Base-by-base conservation (phyloP, 2,797 vertebrate species). In the Microctenopoma stevenorrisi region DNA sequence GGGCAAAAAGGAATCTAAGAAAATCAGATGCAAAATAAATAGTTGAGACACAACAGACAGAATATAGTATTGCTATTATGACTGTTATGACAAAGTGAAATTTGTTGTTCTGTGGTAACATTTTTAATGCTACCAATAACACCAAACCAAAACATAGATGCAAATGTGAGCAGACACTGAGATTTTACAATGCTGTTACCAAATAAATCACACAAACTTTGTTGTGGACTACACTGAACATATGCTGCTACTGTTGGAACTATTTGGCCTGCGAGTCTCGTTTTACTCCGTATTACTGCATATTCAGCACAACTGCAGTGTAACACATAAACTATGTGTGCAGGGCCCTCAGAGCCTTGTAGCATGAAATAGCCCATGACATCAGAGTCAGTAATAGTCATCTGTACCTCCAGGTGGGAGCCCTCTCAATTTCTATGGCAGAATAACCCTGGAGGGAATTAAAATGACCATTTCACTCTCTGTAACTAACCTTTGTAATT, bases 361-460 rank as follows among this genome's bases (percentile, higher is more conserved):
- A 11, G 37, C 37, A 38, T 38, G 9, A 38, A 38, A 12, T 38
- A 12, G 37, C 4, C 37, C 10, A 67, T 56, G 37, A 16, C 59
- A 69, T 69, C 47, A 65, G 60, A 76, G 71, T 72, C 77, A 84
- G 82, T 82, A 79, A 79, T 60, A 84, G 85, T 79, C 64, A 76
- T 48, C 68, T 40, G 25, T 59, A 81, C 68, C 56, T 68, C 72
- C 46, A 70, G 67, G 67, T 75, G 55, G 52, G 48, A 81, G 65
- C 43, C 71, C 66, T 72, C 72, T 87, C 78, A 64, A 52, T 81
- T 89, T 72, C 37, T 52, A 64, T 64, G 74, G 52, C 48, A 86
- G 46, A 74, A 68, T 61, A 44, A 66, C 33, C 50, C n/a, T 56
- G n/a, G 48, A 57, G 70, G 72, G 77, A 84, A 79, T 82, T 68